Conservation (phyloP, 2,888 invertebrate species). For the Tinea trinotella region DNA sequence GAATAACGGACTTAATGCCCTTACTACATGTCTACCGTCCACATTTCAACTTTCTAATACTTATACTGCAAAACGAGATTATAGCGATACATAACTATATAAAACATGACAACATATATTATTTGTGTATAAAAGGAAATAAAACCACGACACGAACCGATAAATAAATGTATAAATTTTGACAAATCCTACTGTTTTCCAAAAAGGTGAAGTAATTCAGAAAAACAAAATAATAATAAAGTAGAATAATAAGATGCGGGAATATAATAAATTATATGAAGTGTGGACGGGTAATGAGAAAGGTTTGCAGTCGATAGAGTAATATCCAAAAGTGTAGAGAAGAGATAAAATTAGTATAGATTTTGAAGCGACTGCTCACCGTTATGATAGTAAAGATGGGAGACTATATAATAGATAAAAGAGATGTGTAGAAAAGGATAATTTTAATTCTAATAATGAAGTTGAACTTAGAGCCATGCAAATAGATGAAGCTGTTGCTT, state of each 20-base stretch:
- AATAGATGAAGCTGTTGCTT: conserved; percentile 44
- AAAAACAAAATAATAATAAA: not conserved
- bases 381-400: not conserved
- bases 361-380: conserved; percentile 15
- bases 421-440: not conserved
- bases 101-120: conserved; percentile 8
- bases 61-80: not conserved
- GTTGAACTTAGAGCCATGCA: conserved; percentile 57
- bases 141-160: not conserved
- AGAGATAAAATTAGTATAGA: not conserved
- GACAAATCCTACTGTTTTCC: not conserved
- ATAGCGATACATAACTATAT: conserved; percentile 8
- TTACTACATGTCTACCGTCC: conserved; percentile 50
- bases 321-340: not conserved
- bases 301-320: conserved; percentile 54
- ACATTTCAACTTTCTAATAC: conserved; percentile 42
- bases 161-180: not conserved
- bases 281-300: conserved; percentile 50
- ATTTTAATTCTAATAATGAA: not conserved
- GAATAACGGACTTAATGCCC: conserved; percentile 42
- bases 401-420: not conserved
- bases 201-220: not conserved
- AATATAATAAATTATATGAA: conserved; percentile 27
- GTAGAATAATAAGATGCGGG: not conserved
- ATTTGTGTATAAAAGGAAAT: conserved; percentile 2